Base-by-base conservation (phyloP, 2,888 invertebrate species). In the Melinaea marsaeus region DNA sequence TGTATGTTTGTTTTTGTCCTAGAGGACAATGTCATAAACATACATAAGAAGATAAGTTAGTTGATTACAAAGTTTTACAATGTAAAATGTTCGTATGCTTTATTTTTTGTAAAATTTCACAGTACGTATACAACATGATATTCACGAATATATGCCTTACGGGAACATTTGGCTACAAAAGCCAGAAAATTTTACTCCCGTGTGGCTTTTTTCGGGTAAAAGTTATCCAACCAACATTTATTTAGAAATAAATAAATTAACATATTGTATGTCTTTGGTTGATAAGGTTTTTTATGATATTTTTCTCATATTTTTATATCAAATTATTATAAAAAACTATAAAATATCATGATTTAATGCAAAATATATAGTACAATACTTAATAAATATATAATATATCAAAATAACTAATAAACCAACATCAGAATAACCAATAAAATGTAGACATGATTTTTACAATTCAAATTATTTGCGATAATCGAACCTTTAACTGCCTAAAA, bases 121-220 rank as follows among this genome's bases (percentile, higher is more conserved):
- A 42, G 42, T 42, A 22, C n/a, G 22, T 80, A 71, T 71, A 65
- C 62, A 63, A 72, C 71, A 69, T 70, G 71, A 78, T 85, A 85
- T 87, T 86, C 85, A 22, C 22, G 22, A 22, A 22, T 22, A 85
- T 85, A 79, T 77, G 74, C 75, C 86, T 77, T 76, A 57, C 47
- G 86, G 84, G 86, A 79, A 77, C 81, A 71, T 78, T 79, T 71
- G 74, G 76, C 73, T 67, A 72, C 72, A 78, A 74, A 79, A 79
- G 76, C 78, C 72, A 73, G 74, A 77, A 80, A 85, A 83, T 82
- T 80, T 70, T 64, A 68, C 62, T 85, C 87, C 83, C 86, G 62
- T 11, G 83, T 73, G 86, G 75, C 80, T 81, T 76, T 79, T 85
- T 79, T 69, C 68, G 72, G 66, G 71, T 72, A 73, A 69, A 72